A percentile compares a stretch with the other conserved stretches of the same genome.
Evolutionary conservation across 2,113 vertebrate species (phyloP).

Genomic region (Atractosteus spatula): DNA sequence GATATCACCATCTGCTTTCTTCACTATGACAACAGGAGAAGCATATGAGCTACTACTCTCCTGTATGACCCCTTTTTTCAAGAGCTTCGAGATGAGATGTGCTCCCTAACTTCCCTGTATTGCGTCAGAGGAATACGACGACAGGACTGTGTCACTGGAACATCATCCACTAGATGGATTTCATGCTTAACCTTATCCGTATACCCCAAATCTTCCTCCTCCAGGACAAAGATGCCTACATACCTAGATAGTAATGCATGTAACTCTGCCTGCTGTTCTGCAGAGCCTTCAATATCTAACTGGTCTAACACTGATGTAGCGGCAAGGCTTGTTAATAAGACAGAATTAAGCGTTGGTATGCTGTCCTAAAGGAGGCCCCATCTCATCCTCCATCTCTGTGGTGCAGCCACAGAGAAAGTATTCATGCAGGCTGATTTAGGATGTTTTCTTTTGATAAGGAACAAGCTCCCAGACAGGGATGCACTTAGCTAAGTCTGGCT

Average conservation of each 20-base stretch:
- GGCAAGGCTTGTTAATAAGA: too few relatives aligned
- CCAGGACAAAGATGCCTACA: conserved; percentile 2
- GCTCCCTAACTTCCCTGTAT: conserved; percentile 3
- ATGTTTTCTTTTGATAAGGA: too few relatives aligned
- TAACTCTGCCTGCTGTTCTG: conserved; percentile 11
- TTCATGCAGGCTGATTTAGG: too few relatives aligned
- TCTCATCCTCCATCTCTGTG: too few relatives aligned
- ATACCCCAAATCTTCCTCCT: conserved; percentile 17
- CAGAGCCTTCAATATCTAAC: conserved; percentile 7
- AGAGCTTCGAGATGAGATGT: conserved; percentile 10
- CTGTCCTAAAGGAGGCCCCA: too few relatives aligned
- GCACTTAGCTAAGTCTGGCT: too few relatives aligned
- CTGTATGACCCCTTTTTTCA: conserved; percentile 10
- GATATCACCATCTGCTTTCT: too few relatives aligned
- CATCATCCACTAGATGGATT: conserved; percentile 6
- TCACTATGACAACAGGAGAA: too few relatives aligned
- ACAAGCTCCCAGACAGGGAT: too few relatives aligned
- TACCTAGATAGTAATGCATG: conserved; percentile 1
- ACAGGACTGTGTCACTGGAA: conserved; percentile 10
- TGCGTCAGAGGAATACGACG: conserved; percentile 11
- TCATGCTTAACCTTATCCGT: conserved; percentile 12
- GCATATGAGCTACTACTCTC: background rate
- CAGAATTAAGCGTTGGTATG: too few relatives aligned
- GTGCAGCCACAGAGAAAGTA: too few relatives aligned
- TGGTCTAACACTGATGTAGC: conserved; percentile 2